Conservation (phyloP, 2,113 vertebrate genomes). For the Bettongia penicillata region DNA sequence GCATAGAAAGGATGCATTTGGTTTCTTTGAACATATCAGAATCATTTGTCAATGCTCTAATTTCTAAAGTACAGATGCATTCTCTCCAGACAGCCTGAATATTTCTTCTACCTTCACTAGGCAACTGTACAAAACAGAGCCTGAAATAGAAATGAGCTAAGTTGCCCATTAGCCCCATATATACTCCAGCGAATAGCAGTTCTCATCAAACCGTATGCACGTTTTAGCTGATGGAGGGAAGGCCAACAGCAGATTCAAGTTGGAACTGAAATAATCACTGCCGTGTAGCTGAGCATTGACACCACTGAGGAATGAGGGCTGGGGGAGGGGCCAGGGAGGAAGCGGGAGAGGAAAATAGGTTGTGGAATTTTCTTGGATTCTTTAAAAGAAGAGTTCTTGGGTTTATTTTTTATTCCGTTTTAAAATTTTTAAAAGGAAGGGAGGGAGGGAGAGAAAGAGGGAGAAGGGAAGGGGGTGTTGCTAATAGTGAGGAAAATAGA, state of each 20-base stretch:
- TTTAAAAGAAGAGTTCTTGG: constrained; percentile 31
- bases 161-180: constrained; percentile 49
- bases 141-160: constrained; percentile 66
- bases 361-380: background rate
- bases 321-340: fast-evolving
- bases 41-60: constrained; percentile 2
- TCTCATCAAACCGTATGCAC: constrained; percentile 64
- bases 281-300: constrained; percentile 52
- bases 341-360: background rate
- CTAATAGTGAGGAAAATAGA: constrained; percentile 25
- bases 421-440: background rate
- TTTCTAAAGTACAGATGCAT: constrained; percentile 29
- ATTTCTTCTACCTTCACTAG: constrained; percentile 24
- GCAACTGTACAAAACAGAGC: constrained; percentile 69
- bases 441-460: background rate
- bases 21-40: constrained; percentile 22
- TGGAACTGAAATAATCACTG: constrained; percentile 67
- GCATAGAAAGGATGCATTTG: background rate
- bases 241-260: constrained; percentile 71
- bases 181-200: constrained; percentile 61
- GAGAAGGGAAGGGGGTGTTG: background rate
- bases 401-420: constrained; percentile 1
- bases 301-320: background rate
- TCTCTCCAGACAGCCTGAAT: constrained; percentile 6
- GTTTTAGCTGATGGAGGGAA: constrained; percentile 48